These are phyloP conservation scores for Microctonus hyperodae DNA, from an alignment of 2,888 invertebrate species.

Conservation along the genomic window DNA sequence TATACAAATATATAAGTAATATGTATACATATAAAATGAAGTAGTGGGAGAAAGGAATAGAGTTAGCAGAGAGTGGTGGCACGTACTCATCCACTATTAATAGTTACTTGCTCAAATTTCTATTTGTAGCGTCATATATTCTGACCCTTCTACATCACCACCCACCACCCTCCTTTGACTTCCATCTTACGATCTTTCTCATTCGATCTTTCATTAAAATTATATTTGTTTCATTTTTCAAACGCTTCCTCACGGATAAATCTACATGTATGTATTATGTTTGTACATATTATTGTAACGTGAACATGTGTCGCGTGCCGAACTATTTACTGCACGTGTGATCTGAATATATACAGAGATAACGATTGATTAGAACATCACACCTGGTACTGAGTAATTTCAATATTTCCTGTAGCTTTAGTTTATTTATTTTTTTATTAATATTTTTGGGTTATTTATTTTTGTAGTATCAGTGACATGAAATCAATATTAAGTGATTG, in stretches of 20 bases:
- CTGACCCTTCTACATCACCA: slow-evolving; percentile 15
- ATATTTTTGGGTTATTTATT: no score
- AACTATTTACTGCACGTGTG: slow-evolving; percentile 12
- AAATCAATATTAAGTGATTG: no score
- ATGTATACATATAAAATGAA: not conserved
- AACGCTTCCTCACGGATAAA: no score
- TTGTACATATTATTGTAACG: not conserved
- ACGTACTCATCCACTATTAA: slow-evolving; percentile 65
- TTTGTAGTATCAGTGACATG: no score
- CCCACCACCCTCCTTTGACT: slow-evolving; percentile 5
- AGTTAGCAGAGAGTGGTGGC: slow-evolving; percentile 32
- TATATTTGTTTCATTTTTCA: not conserved
- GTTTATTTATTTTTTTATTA: no score
- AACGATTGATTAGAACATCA: no score
- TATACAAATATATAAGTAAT: no score
- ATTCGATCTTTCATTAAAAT: slow-evolving; percentile 1
- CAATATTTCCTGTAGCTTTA: no score
- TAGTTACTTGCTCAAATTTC: slow-evolving; percentile 65
- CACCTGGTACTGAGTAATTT: no score
- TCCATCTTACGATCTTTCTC: slow-evolving; percentile 17
- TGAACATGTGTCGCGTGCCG: slow-evolving; percentile 18
- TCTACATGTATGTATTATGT: no score
- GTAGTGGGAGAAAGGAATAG: slow-evolving; percentile 29
- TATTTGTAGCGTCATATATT: slow-evolving; percentile 59
- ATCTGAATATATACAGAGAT: not conserved